Base-by-base conservation (phyloP, 2,888 invertebrate genomes). In the Rhagophthalmus giganteus region DNA sequence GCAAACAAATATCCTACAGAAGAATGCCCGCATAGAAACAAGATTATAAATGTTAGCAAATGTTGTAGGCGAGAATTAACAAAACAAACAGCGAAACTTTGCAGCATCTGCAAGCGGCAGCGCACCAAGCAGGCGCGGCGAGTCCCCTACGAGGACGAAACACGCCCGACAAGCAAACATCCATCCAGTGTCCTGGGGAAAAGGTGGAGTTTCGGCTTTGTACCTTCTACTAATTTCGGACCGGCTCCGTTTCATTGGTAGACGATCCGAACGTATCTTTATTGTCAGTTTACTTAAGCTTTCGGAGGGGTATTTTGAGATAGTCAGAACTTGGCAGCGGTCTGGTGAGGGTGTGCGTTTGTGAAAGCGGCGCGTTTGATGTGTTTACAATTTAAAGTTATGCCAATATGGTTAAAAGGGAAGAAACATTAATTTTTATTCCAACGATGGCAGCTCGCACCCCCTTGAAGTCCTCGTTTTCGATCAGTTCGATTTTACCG, bases 401-500 rank as follows among this genome's bases (percentile, higher is more conserved):
- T 45, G 41, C 58, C 46, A 65, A 61, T 54, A 81, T 81, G 81
- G 80, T 81, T 73, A 81, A 81, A 65, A 78, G 77, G 70, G 80
- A 80, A 66, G 76, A 74, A 55, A 74, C 77, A 13, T 69, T 77
- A 48, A 68, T 75, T 12, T 74, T 75, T 39, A 70, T 76, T 47
- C 39, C 51, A 31, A 52, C 55, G 24, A 44, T 39, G 39, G 52
- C 46, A 79, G 81, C 83, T 48, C 78, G 82, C 31, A 80, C 82
- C 47, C 82, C 84, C 2, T 71, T 84, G 1, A 85, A 84, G 76
- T 88, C 83, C 69, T 88, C 83, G 68, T 92, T 92, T 77, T 87
- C 88, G 66, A 92, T 92, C 68, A 87, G 87, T 70, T 84, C 87
- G 64, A 83, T 91, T 60, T 77, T 91, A 35, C 87, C 89, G 16